phyloP scores from a whole-genome alignment of 2,113 vertebrate species.

The Triplophysa rosa region DNA sequence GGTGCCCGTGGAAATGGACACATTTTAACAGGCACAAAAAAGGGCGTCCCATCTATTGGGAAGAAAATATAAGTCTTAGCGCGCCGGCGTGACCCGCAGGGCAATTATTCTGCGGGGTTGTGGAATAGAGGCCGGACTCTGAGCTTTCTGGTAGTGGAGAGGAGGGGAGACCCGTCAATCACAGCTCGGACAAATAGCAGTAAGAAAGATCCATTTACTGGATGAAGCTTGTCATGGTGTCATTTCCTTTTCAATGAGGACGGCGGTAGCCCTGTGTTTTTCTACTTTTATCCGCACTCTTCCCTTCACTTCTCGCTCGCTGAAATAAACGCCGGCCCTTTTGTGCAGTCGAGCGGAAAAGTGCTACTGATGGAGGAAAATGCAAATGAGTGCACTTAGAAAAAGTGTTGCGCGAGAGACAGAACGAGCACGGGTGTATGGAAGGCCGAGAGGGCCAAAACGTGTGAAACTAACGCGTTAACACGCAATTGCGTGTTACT shows the following conservation, averaged over 20 bases:
- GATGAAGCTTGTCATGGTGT: conserved; percentile 48
- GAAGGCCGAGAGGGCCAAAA: too few relatives aligned
- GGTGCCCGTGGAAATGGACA: conserved; percentile 43
- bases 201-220: conserved; percentile 45
- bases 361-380: conserved; percentile 35
- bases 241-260: conserved; percentile 42
- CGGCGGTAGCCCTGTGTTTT: conserved; percentile 37
- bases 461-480: too few relatives aligned
- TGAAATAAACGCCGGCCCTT: conserved; percentile 31
- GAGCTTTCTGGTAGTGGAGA: conserved; percentile 44
- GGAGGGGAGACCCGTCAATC: conserved; percentile 46
- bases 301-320: conserved; percentile 31
- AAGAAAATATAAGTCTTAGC: conserved; percentile 49
- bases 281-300: conserved; percentile 35
- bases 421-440: neutral
- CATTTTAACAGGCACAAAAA: conserved; percentile 35
- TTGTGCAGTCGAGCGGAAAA: conserved; percentile 37
- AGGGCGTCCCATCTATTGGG: conserved; percentile 18
- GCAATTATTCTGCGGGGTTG: conserved; percentile 40
- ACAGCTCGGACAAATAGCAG: conserved; percentile 42
- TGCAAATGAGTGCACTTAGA: conserved; percentile 37
- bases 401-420: neutral
- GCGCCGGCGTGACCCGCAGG: conserved; percentile 33
- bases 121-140: conserved; percentile 41
- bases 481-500: too few relatives aligned